These are phyloP conservation scores for Netelia virgata DNA, from an alignment of 2,888 invertebrate genomes.

Conservation along the genomic window DNA sequence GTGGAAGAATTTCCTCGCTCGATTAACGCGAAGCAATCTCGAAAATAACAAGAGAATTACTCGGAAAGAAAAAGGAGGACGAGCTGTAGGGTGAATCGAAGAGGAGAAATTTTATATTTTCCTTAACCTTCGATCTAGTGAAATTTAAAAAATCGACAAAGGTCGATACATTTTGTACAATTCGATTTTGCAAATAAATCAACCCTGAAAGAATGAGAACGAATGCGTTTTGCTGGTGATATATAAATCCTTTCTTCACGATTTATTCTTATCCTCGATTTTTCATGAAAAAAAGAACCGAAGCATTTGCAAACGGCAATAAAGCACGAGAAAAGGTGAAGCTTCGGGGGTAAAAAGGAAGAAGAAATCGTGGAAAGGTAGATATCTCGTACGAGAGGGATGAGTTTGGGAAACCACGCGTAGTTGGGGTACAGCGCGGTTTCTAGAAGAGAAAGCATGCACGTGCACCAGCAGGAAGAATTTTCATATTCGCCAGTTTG, in stretches of 20 bases:
- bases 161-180: not conserved
- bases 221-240: not conserved
- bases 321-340: constrained; percentile 77
- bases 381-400: constrained; percentile 64
- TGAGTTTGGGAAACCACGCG: constrained; percentile 69
- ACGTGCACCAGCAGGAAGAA: constrained; percentile 74
- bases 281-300: constrained; percentile 53
- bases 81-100: not conserved
- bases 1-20: constrained; percentile 79
- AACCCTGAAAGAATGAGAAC: not conserved
- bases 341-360: constrained; percentile 73
- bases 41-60: constrained; percentile 23
- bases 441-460: constrained; percentile 30
- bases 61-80: constrained; percentile 18
- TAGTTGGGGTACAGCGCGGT: constrained; percentile 46
- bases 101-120: not conserved
- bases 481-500: constrained; percentile 82
- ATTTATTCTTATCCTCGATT: constrained; percentile 45
- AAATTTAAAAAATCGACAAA: no score
- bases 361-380: constrained; percentile 65
- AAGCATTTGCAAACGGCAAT: constrained; percentile 66
- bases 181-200: not conserved
- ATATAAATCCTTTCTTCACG: constrained; percentile 28
- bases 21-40: constrained; percentile 80
- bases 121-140: no score